Conservation (phyloP, 2,113 vertebrate genomes). For the Phocoena sinus region DNA sequence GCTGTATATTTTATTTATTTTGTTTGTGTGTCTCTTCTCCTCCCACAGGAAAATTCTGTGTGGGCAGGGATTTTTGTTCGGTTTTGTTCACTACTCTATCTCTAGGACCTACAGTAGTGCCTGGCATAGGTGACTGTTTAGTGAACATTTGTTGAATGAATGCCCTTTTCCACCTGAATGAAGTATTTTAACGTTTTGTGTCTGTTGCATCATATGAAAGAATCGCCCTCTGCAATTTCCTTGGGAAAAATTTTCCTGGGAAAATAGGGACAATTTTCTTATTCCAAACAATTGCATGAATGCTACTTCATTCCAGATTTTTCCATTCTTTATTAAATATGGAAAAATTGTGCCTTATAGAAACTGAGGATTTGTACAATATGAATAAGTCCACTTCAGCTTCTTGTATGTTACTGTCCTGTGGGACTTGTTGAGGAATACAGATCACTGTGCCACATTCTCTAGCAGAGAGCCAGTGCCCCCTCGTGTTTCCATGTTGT, state of each 20-base stretch:
- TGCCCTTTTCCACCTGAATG: not conserved
- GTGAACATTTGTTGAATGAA: not conserved
- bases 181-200: not conserved
- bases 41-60: not conserved
- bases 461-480: not conserved
- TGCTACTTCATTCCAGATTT: not conserved
- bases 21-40: not conserved
- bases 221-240: not conserved
- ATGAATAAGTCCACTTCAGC: not conserved
- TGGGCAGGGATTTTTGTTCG: not conserved
- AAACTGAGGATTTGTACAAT: not conserved
- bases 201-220: not conserved
- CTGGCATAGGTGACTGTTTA: not conserved
- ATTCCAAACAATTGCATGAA: not conserved
- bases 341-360: not conserved
- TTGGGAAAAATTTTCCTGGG: not conserved
- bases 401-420: not conserved
- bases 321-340: not conserved
- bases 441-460: not conserved
- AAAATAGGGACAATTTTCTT: not conserved
- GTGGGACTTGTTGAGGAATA: not conserved
- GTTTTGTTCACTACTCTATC: not conserved
- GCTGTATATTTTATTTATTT: not conserved
- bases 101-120: not conserved
- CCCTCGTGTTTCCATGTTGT: not conserved